phyloP scores from a whole-genome alignment of 1,140 invertebrate species.

The Drosophila pseudoananassae region DNA sequence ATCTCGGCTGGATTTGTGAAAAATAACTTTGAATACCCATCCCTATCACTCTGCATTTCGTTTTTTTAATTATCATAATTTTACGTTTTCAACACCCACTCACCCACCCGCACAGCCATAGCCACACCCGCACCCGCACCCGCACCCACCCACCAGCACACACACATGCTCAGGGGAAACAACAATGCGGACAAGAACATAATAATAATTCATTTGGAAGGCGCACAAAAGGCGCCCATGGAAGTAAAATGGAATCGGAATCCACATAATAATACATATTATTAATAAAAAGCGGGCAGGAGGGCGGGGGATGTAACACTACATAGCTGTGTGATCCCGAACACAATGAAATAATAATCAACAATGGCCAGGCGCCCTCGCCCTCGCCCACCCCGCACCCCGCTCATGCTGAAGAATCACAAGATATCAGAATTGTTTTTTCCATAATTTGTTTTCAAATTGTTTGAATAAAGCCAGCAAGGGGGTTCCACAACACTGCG shows the following conservation, averaged over 20 bases:
- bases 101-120: background rate
- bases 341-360: slow-evolving; percentile 73
- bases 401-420: background rate
- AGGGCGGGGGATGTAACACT: slow-evolving; percentile 40
- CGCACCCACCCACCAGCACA: background rate
- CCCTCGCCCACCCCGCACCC: too few relatives aligned
- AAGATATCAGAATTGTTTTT: slow-evolving; percentile 45
- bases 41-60: slow-evolving; percentile 19
- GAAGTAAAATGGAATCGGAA: slow-evolving; percentile 70
- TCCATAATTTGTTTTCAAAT: slow-evolving; percentile 59
- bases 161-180: slow-evolving; percentile 26
- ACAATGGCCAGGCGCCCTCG: slow-evolving; percentile 49
- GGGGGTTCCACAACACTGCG: slow-evolving; percentile 10
- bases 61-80: slow-evolving; percentile 76
- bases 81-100: slow-evolving; percentile 51
- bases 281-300: slow-evolving; percentile 63
- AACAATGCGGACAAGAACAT: slow-evolving; percentile 72
- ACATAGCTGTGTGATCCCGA: slow-evolving; percentile 63
- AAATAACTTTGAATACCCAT: background rate
- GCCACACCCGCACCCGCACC: background rate
- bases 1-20: too few relatives aligned
- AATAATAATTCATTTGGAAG: slow-evolving; percentile 71
- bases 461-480: slow-evolving; percentile 18
- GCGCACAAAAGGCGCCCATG: slow-evolving; percentile 75
- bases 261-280: slow-evolving; percentile 62